Percentiles rank a stretch among this genome's conserved stretches.
phyloP scores from a whole-genome alignment of 2,888 invertebrate species.

The Dendrolimus pini region DNA sequence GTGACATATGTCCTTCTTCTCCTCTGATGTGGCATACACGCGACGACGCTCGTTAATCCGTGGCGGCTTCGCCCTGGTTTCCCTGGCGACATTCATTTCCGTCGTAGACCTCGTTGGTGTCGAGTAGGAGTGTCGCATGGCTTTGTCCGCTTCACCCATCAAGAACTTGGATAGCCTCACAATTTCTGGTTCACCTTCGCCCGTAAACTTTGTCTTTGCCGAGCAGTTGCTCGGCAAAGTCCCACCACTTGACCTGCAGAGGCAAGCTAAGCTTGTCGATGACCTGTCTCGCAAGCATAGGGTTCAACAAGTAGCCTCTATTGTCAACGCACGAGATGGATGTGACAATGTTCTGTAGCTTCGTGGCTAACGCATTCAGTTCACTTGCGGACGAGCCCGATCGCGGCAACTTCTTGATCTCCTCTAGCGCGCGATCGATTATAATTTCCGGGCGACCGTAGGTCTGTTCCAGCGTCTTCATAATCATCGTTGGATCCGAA shows the following conservation, averaged over 20 bases:
- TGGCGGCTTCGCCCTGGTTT: too few relatives aligned
- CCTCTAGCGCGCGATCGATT: constrained; percentile 9
- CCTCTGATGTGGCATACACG: too few relatives aligned
- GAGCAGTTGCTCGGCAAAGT: background rate
- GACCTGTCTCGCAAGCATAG: constrained; percentile 2
- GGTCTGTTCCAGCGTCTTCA: constrained; percentile 15
- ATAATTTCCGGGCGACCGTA: constrained; percentile 17
- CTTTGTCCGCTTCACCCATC: constrained; percentile 3
- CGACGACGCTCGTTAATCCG: too few relatives aligned
- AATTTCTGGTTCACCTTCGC: background rate
- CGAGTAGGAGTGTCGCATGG: background rate
- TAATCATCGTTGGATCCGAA: constrained; percentile 10
- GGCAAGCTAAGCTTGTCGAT: constrained; percentile 6
- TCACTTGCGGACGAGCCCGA: constrained; percentile 9
- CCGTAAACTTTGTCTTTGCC: too few relatives aligned
- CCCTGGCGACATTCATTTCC: too few relatives aligned
- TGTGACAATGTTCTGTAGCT: constrained; percentile 5
- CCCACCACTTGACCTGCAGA: constrained; percentile 1
- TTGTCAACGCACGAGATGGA: background rate
- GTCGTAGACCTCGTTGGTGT: too few relatives aligned
- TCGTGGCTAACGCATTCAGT: constrained; percentile 11
- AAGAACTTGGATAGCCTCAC: constrained; percentile 2
- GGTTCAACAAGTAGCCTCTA: constrained; percentile 4
- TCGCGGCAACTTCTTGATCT: constrained; percentile 11
- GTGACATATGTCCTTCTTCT: too few relatives aligned